These are phyloP conservation scores for Agapornis roseicollis DNA, from an alignment of 2,113 vertebrate species.

Conservation along the genomic window DNA sequence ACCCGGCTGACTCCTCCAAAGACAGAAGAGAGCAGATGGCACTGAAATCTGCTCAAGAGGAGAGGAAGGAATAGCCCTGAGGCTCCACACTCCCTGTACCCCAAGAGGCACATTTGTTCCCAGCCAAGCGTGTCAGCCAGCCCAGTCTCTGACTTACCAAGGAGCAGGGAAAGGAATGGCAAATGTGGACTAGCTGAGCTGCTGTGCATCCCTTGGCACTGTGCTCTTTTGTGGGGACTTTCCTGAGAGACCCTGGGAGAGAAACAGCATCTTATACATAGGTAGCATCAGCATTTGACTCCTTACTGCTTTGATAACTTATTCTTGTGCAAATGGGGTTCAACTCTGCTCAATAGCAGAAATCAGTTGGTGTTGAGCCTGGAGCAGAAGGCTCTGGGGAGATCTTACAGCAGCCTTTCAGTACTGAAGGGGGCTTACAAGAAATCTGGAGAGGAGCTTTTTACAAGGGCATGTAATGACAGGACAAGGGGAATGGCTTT, in stretches of 20 bases:
- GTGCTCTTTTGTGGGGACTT: not conserved
- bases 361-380: not conserved
- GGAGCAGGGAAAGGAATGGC: not conserved
- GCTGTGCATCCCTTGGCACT: not conserved
- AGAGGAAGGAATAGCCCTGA: constrained; percentile 35
- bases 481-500: not conserved
- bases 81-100: constrained; percentile 14
- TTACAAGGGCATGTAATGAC: not conserved
- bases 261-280: not conserved
- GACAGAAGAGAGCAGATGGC: constrained; percentile 49
- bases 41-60: constrained; percentile 37
- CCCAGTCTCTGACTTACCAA: not conserved
- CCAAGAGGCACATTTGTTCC: constrained; percentile 4
- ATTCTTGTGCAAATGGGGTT: not conserved
- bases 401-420: not conserved
- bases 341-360: not conserved
- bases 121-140: not conserved
- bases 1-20: constrained; percentile 11
- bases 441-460: not conserved
- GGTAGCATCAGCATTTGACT: not conserved
- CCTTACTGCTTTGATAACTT: not conserved
- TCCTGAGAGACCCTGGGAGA: not conserved
- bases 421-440: not conserved
- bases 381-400: not conserved
- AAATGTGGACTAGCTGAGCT: not conserved